Conservation (phyloP, 2,113 vertebrate species). For the Psettodes erumei region DNA sequence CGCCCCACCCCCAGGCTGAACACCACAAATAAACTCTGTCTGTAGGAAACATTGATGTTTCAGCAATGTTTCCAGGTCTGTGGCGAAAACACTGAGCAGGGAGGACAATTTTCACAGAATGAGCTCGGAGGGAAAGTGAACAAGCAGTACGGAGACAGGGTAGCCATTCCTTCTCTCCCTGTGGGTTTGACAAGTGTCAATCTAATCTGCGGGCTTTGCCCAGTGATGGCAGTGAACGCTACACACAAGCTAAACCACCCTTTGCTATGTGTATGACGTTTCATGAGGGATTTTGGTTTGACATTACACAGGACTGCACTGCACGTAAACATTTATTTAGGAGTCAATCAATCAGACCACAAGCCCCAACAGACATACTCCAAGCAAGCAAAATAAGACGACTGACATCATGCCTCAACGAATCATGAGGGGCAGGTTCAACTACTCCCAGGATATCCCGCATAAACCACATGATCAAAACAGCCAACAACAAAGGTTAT, state of each 20-base stretch:
- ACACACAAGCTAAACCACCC: background rate
- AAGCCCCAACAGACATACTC: background rate
- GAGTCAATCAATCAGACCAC: constrained; percentile 1
- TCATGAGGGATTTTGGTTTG: background rate
- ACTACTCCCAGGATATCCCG: constrained; percentile 29
- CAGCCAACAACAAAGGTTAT: background rate
- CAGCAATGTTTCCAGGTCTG: background rate
- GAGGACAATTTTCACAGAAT: constrained; percentile 16
- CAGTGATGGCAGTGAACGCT: background rate
- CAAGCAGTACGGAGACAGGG: background rate
- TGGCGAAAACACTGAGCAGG: background rate
- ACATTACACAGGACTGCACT: constrained; percentile 6
- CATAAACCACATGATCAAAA: constrained; percentile 21
- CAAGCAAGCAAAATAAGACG: background rate
- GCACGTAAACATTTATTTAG: constrained; percentile 3
- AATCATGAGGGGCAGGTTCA: constrained; percentile 27
- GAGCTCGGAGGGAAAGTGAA: constrained; percentile 4
- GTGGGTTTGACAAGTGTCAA: constrained; percentile 8
- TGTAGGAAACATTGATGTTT: constrained; percentile 25
- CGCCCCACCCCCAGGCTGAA: background rate
- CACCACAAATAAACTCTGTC: constrained; percentile 13
- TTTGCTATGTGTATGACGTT: background rate
- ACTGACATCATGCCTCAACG: background rate
- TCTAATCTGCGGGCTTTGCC: background rate
- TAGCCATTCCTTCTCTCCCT: background rate